These are phyloP conservation scores for Hydropotes inermis DNA, from an alignment of 2,113 vertebrate species.

Conservation along the genomic window DNA sequence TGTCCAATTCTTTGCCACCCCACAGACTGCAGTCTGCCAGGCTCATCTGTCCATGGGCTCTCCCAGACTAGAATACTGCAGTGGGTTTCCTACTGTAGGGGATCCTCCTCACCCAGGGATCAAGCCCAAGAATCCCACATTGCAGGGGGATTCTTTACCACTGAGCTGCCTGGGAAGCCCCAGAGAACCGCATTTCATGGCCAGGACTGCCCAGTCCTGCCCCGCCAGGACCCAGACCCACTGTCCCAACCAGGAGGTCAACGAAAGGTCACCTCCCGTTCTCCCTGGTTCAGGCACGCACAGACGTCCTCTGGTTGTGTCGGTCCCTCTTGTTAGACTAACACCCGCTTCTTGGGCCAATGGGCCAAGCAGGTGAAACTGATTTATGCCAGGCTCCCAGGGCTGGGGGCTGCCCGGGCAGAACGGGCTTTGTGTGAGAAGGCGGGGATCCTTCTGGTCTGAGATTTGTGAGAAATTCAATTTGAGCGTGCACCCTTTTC, in stretches of 20 bases:
- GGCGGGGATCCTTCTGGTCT: conserved; percentile 83
- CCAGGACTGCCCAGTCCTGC: neutral
- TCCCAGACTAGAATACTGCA: neutral
- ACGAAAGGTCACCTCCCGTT: conserved; percentile 71
- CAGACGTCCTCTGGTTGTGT: conserved; percentile 81
- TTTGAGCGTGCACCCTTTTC: conserved; percentile 89
- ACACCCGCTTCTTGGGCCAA: conserved; percentile 86
- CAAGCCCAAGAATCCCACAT: neutral
- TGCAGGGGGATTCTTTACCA: neutral
- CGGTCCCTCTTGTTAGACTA: conserved; percentile 86
- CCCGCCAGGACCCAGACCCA: conserved; percentile 51
- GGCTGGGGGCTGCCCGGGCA: conserved; percentile 81
- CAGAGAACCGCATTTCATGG: neutral
- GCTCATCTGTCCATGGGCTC: neutral
- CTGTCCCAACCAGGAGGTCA: conserved; percentile 79
- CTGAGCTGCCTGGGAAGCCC: neutral
- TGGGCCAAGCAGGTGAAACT: conserved; percentile 93
- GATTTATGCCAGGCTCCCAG: conserved; percentile 87
- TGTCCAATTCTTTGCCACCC: rapidly evolving
- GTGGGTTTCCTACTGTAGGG: neutral
- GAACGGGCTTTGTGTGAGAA: conserved; percentile 82
- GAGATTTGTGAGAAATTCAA: conserved; percentile 97
- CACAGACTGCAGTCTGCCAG: neutral
- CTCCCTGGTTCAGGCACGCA: conserved; percentile 79
- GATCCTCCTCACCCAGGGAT: neutral